These are phyloP conservation scores for Hystrix cristata DNA, from an alignment of 2,113 vertebrate genomes.

Conservation along the genomic window DNA sequence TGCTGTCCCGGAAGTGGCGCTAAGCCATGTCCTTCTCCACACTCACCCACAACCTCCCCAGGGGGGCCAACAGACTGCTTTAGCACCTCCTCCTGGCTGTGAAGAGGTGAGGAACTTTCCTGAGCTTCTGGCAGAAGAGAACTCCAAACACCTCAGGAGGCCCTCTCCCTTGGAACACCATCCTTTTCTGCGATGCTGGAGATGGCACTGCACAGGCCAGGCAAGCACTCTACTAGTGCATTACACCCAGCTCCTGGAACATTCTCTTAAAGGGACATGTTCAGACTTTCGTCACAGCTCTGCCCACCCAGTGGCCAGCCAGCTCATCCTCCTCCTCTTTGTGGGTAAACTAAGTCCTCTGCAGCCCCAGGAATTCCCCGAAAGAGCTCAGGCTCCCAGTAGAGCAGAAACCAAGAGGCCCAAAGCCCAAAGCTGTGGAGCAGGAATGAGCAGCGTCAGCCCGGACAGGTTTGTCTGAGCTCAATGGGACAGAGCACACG, in stretches of 20 bases:
- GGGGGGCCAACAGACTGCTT: neutral
- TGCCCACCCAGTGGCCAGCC: neutral
- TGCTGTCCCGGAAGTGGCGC: neutral
- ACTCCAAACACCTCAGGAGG: neutral
- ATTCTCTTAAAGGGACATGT: neutral
- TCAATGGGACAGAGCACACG: neutral
- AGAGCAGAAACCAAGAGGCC: neutral
- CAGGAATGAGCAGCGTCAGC: neutral
- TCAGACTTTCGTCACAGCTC: neutral
- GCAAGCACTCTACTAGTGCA: neutral
- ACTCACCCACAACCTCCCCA: too few relatives aligned
- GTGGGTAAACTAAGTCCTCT: neutral
- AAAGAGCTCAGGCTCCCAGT: neutral
- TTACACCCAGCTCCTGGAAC: neutral
- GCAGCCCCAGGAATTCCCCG: neutral
- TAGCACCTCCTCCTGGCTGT: neutral
- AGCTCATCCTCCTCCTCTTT: neutral
- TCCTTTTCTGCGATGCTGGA: neutral
- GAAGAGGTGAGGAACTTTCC: neutral
- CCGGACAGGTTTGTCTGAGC: neutral
- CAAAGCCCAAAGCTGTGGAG: neutral
- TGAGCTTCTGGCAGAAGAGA: neutral
- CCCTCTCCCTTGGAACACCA: neutral
- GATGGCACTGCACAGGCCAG: neutral
- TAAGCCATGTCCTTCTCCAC: accelerated